These are phyloP conservation scores for Anthopleura sola DNA, from an alignment of 64 coral and sea anemone genomes.

Conservation along the genomic window DNA sequence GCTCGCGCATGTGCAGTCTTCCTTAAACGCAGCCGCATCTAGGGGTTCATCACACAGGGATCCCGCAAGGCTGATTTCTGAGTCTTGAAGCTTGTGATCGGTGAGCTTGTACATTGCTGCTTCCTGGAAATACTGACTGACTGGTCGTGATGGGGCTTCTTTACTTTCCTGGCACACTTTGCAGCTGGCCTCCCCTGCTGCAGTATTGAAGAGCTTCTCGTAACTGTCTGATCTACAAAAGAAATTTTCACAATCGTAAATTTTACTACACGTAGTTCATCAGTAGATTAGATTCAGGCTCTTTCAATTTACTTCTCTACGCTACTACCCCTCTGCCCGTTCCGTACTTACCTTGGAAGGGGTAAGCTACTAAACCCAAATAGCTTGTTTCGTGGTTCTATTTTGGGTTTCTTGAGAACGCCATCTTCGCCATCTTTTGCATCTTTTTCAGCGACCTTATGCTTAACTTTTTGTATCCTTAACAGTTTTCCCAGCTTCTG, in stretches of 20 bases:
- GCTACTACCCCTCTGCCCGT: no score
- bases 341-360: neutral
- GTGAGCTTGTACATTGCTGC: conserved; percentile 18
- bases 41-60: neutral
- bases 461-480: conserved; percentile 12
- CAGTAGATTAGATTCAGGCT: no score
- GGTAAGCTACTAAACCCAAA: conserved; percentile 23
- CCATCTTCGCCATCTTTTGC: neutral
- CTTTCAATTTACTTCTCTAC: no score
- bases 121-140: conserved; percentile 22
- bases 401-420: neutral
- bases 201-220: conserved; percentile 6
- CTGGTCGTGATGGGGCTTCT: conserved; percentile 10
- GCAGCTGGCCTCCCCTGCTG: conserved; percentile 2
- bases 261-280: no score
- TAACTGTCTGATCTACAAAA: conserved; percentile 12
- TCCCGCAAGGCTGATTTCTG: neutral
- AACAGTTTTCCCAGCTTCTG: conserved; percentile 49
- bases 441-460: conserved; percentile 22
- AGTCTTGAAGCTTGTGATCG: neutral
- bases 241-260: neutral
- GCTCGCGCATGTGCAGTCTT: conserved; percentile 4
- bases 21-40: neutral
- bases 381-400: conserved; percentile 19
- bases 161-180: neutral